Base-by-base conservation (phyloP, 2,888 invertebrate genomes). In the Drosophila phalerata region DNA sequence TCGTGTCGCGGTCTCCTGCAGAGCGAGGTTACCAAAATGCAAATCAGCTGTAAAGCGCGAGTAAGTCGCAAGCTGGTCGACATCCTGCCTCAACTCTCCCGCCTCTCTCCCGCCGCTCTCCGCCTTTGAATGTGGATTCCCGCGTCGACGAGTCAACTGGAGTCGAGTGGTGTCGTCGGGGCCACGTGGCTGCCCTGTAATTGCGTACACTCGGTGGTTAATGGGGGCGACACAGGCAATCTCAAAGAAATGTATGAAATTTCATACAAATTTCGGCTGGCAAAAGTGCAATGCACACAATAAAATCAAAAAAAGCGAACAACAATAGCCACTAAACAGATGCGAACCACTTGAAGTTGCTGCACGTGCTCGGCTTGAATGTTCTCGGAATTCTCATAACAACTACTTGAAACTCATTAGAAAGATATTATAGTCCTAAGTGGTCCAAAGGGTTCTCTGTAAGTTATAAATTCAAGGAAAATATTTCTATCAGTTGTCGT, bases 171-270 rank as follows among this genome's bases (percentile, higher is more conserved):
- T 57, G 67, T 65, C 45, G 60, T 28, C 51, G 51, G 51, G 13
- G 66, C 66, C 71, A 71, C 65, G 71, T 63, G 73, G 66, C 70
- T 68, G 57, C 51, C 66, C 52, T 89, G 84, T 84, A 84, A 84
- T 84, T 84, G 84, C 72, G 85, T 79, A 73, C 84, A 84, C 84
- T 84, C 87, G 84, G 79, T 82, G 85, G 69, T 87, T 89, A 84
- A 89, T 84, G 89, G 88, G 82, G 69, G 70, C 89, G 88, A 89
- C 85, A 85, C 81, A 66, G 85, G 88, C 89, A 78, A 85, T 81
- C 85, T 88, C 70, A 75, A 81, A 85, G 89, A 85, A 78, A 67
- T 78, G 88, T 81, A 89, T 85, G 76, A 84, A 84, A 84, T 87
- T 84, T 84, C 22, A 85, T 89, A 87, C 83, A 85, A 75, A 76